phyloP scores from a whole-genome alignment of 2,888 invertebrate genomes.

The Hyalella azteca region DNA sequence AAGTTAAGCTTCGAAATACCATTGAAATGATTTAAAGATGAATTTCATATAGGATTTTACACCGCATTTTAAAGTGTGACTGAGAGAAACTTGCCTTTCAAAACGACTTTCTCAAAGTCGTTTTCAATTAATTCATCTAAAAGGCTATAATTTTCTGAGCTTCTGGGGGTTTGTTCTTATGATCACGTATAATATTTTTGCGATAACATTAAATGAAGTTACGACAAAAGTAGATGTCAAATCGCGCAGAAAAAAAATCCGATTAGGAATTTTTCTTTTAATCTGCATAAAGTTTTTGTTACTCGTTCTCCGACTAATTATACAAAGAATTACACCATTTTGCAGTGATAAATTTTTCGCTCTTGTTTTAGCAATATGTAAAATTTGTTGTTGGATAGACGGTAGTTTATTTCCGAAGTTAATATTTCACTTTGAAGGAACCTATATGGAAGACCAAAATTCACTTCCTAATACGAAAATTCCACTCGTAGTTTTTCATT shows the following conservation, averaged over 20 bases:
- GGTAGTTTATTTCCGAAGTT: background rate
- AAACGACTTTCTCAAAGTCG: background rate
- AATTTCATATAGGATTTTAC: too few species aligned
- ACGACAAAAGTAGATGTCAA: too few species aligned
- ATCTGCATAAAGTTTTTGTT: too few species aligned
- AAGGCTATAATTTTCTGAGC: background rate
- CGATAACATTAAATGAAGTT: too few species aligned
- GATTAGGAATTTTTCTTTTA: too few species aligned
- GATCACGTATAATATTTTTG: too few species aligned
- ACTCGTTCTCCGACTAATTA: background rate
- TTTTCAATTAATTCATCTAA: background rate
- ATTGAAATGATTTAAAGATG: too few species aligned
- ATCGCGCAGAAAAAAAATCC: too few species aligned
- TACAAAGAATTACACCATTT: background rate
- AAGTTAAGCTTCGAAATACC: background rate
- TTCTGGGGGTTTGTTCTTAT: too few species aligned
- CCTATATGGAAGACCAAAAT: background rate
- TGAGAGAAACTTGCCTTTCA: background rate
- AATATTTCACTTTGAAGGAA: background rate
- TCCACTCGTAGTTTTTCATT: slow-evolving; percentile 1
- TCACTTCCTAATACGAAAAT: background rate
- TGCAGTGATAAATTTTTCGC: background rate
- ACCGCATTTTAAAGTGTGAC: background rate
- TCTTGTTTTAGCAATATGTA: background rate
- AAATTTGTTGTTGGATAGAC: background rate